These are phyloP conservation scores for Andrena bicolor DNA, from an alignment of 2,888 invertebrate species.

Conservation along the genomic window DNA sequence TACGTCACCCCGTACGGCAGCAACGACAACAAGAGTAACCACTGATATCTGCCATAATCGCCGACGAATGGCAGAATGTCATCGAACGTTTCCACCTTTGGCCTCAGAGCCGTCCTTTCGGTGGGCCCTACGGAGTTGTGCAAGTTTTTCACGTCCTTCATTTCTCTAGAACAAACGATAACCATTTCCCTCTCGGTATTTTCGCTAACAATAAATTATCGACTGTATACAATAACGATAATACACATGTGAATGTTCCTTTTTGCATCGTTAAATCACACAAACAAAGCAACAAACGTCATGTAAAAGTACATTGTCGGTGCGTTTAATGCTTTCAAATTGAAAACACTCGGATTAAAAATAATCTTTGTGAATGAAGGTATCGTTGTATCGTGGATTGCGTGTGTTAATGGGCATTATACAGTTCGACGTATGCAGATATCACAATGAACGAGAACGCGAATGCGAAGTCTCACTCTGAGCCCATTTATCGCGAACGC, in stretches of 20 bases:
- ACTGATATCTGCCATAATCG: slow-evolving; percentile 86
- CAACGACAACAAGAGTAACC: slow-evolving; percentile 84
- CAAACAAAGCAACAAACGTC: neutral
- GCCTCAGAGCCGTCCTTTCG: slow-evolving; percentile 75
- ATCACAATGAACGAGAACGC: neutral
- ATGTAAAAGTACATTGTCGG: too few relatives aligned
- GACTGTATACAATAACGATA: neutral
- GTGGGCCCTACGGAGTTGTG: slow-evolving; percentile 38
- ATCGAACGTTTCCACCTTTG: slow-evolving; percentile 84
- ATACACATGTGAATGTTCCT: too few relatives aligned
- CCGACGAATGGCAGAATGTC: slow-evolving; percentile 85
- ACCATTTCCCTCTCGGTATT: neutral
- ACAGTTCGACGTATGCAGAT: neutral
- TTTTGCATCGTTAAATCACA: neutral
- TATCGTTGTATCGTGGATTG: neutral
- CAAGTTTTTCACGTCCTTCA: slow-evolving; percentile 52
- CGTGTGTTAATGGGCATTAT: neutral
- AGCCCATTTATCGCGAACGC: neutral
- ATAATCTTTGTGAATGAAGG: slow-evolving; percentile 1
- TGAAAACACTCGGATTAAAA: neutral
- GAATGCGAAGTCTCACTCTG: neutral
- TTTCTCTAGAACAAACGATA: slow-evolving; percentile 44
- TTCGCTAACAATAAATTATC: neutral
- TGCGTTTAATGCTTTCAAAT: neutral
- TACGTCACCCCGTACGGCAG: slow-evolving; percentile 86